A percentile compares a stretch with the other conserved stretches of the same genome.
Conservation (phyloP, 1,140 invertebrate genomes). For the Calosoma granatense region DNA sequence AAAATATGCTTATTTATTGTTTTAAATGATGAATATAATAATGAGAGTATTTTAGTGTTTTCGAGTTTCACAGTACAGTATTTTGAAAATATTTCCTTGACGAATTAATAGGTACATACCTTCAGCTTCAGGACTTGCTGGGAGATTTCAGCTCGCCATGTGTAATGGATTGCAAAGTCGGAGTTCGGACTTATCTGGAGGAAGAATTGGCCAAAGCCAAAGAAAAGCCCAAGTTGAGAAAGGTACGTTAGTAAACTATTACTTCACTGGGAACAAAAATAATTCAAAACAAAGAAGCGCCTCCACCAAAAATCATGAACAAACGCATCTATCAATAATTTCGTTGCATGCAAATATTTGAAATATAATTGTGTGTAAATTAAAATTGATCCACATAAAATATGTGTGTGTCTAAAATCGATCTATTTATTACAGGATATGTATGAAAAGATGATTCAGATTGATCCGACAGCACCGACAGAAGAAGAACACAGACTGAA, state of each 20-base stretch:
- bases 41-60: no score
- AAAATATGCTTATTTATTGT: no score
- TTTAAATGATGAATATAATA: no score
- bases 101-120: conserved; percentile 41
- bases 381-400: no score
- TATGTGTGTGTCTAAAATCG: neutral
- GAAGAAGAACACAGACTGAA: conserved; percentile 79
- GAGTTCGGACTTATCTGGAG: conserved; percentile 88
- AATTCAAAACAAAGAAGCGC: conserved; percentile 8
- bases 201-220: conserved; percentile 90
- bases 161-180: conserved; percentile 96
- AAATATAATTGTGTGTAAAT: no score
- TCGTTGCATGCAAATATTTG: no score
- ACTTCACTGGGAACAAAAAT: neutral
- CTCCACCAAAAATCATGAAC: no score
- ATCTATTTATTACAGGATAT: conserved; percentile 68
- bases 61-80: no score
- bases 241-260: conserved; percentile 50
- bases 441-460: conserved; percentile 97
- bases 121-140: conserved; percentile 87
- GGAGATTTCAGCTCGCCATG: conserved; percentile 83
- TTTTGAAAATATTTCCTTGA: conserved; percentile 11
- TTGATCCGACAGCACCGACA: conserved; percentile 81
- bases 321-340: no score
- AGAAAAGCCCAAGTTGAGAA: conserved; percentile 85